A percentile compares a stretch with the other conserved stretches of the same genome.
phyloP scores from a whole-genome alignment of 2,888 invertebrate genomes.

The Drosophila cognata region DNA sequence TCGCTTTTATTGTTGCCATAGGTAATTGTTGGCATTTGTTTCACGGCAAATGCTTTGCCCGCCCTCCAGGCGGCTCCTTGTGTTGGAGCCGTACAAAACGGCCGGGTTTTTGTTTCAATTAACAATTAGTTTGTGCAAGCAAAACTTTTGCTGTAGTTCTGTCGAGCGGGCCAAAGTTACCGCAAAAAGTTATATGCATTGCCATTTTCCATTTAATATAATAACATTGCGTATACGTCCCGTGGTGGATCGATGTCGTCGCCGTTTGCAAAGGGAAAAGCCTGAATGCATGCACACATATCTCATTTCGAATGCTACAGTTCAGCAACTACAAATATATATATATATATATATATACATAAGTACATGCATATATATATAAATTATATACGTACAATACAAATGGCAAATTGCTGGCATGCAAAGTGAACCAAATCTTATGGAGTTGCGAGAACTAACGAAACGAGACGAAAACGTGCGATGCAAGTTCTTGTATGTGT shows the following conservation, averaged over 20 bases:
- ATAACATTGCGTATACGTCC: conserved; percentile 55
- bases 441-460: conserved; percentile 25
- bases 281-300: conserved; percentile 20
- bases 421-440: conserved; percentile 32
- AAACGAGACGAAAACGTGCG: not conserved
- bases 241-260: conserved; percentile 12
- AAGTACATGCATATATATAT: not conserved
- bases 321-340: not conserved
- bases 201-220: conserved; percentile 60
- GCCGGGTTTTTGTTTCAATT: conserved; percentile 69
- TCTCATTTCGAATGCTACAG: conserved; percentile 14
- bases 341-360: not conserved
- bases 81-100: conserved; percentile 9
- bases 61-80: conserved; percentile 13
- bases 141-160: conserved; percentile 43
- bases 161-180: conserved; percentile 36
- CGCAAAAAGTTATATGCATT: conserved; percentile 42
- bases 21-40: conserved; percentile 77
- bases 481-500: not conserved
- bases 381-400: conserved; percentile 6
- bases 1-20: conserved; percentile 67
- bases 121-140: conserved; percentile 67
- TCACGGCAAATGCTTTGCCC: conserved; percentile 55
- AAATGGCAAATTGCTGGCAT: conserved; percentile 21
- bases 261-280: not conserved